A percentile compares a stretch with the other conserved stretches of the same genome.
These are phyloP conservation scores for Branchipolynoe longqiensis DNA, from an alignment of 2,888 invertebrate genomes.

Conservation along the genomic window DNA sequence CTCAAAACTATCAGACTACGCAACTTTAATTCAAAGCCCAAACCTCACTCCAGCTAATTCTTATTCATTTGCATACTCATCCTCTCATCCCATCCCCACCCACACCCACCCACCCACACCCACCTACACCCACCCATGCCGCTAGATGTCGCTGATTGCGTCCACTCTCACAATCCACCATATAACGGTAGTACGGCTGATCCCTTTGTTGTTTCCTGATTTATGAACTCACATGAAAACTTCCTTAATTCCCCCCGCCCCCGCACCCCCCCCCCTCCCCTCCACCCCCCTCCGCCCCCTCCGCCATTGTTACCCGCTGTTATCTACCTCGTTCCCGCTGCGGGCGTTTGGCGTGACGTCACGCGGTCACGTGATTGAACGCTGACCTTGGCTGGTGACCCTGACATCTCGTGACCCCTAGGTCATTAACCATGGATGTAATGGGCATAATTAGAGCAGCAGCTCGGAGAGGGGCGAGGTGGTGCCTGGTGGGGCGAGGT, in stretches of 20 bases:
- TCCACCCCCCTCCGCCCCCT: no score
- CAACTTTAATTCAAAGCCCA: no score
- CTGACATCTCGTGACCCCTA: neutral
- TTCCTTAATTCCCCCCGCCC: neutral
- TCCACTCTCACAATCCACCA: neutral
- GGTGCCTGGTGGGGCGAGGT: no score
- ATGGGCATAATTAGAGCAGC: conserved; percentile 1
- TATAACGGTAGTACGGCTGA: neutral
- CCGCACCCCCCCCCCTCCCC: neutral
- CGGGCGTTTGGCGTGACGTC: conserved; percentile 34
- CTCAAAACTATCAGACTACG: no score
- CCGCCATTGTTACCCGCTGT: conserved; percentile 1
- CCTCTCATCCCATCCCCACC: neutral
- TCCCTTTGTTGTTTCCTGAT: neutral
- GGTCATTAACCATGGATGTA: conserved; percentile 35
- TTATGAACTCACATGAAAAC: neutral
- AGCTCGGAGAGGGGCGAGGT: neutral
- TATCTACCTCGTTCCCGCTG: neutral
- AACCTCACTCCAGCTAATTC: no score
- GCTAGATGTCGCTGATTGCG: neutral
- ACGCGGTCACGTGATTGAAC: conserved; percentile 22
- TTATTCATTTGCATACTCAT: neutral
- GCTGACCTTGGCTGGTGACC: conserved; percentile 30
- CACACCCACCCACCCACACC: neutral
- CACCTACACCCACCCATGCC: neutral